Evolutionary conservation across 2,888 invertebrate species (phyloP).

Genomic region (Zaprionus lineosus): DNA sequence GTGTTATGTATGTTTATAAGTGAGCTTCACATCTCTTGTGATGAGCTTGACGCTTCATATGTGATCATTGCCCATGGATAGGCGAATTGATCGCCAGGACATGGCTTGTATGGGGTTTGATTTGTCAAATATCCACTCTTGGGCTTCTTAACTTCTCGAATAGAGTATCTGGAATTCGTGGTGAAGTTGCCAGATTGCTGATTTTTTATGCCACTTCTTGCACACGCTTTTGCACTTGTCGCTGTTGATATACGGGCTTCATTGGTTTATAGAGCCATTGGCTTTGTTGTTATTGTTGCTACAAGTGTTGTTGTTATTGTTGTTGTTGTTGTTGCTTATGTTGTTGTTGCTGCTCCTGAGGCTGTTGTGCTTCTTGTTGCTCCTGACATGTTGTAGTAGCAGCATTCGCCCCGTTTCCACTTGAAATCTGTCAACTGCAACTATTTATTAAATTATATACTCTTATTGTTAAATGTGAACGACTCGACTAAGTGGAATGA

Average conservation of each 20-base stretch:
- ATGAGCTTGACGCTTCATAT: no score
- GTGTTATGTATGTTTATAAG: not conserved
- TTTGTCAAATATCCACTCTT: no score
- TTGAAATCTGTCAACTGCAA: conserved; percentile 78
- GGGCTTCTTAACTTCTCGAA: no score
- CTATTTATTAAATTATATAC: conserved; percentile 76
- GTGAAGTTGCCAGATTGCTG: not conserved
- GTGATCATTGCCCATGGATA: no score
- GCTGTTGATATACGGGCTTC: conserved; percentile 37
- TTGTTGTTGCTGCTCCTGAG: conserved; percentile 12
- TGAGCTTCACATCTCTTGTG: not conserved
- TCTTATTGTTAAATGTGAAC: conserved; percentile 64
- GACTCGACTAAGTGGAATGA: conserved; percentile 36
- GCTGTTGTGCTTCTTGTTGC: conserved; percentile 29
- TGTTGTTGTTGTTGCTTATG: conserved; percentile 17
- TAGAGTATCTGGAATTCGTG: conserved; percentile 18
- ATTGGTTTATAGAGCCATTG: conserved; percentile 42
- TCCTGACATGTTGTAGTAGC: conserved; percentile 40
- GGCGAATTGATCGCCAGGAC: no score
- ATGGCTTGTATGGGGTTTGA: no score
- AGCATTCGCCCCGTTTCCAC: conserved; percentile 48
- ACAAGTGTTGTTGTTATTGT: conserved; percentile 10
- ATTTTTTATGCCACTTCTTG: conserved; percentile 61
- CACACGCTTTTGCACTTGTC: conserved; percentile 71
- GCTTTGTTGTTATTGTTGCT: conserved; percentile 34